Percentiles rank a stretch among this genome's conserved stretches.
phyloP scores from a whole-genome alignment of 35 echinoderm and acorn worm genomes.

The Apostichopus californicus region DNA sequence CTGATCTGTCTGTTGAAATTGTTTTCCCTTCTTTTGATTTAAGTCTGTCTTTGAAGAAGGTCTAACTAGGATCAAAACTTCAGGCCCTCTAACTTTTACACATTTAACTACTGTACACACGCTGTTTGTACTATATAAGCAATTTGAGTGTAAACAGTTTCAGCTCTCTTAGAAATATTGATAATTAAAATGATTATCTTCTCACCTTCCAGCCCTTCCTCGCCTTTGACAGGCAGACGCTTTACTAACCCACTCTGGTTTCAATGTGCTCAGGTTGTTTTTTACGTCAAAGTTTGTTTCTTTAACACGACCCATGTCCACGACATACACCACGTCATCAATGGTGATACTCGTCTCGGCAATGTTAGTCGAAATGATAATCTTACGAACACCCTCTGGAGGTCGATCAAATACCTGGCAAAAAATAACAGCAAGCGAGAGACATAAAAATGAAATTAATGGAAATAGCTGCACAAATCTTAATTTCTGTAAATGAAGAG shows the following conservation, averaged over 20 bases:
- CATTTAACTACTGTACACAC: too few relatives aligned
- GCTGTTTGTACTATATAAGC: too few relatives aligned
- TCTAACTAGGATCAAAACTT: too few relatives aligned
- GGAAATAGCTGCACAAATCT: background rate
- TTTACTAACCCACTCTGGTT: slow-evolving; percentile 93
- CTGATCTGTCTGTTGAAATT: too few relatives aligned
- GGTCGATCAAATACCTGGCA: slow-evolving; percentile 90
- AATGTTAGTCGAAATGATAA: slow-evolving; percentile 96
- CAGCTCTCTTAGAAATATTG: too few relatives aligned
- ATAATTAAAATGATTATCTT: too few relatives aligned
- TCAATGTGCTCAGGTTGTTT: slow-evolving; percentile 86
- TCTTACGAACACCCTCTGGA: slow-evolving; percentile 84
- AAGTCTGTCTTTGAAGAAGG: too few relatives aligned
- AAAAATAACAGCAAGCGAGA: background rate
- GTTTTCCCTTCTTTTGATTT: too few relatives aligned
- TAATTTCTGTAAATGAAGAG: background rate
- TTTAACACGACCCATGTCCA: slow-evolving; percentile 82
- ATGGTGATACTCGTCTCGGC: slow-evolving; percentile 99
- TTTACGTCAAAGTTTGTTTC: slow-evolving; percentile 87
- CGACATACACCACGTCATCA: slow-evolving; percentile 94
- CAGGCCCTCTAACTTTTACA: too few relatives aligned
- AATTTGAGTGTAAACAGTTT: too few relatives aligned
- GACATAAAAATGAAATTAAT: too few relatives aligned
- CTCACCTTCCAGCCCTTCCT: slow-evolving; percentile 86
- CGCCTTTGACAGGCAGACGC: slow-evolving; percentile 82